A percentile compares a stretch with the other conserved stretches of the same genome.
phyloP scores from a whole-genome alignment of 2,797 vertebrate species.

The Enoplosus armatus region DNA sequence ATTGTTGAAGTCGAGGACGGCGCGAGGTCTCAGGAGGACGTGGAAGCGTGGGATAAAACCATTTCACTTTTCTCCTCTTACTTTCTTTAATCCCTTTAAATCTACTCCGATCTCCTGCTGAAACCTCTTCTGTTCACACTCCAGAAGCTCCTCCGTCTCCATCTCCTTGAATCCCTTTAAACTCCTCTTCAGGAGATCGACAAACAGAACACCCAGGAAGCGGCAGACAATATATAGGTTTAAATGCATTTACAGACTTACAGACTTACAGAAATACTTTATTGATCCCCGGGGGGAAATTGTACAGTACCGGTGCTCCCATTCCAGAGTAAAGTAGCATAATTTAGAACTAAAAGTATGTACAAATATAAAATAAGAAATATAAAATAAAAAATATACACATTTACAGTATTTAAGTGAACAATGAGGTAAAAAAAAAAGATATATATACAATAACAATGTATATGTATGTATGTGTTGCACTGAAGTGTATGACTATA shows the following conservation, averaged over 20 bases:
- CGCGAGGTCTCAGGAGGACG: background rate
- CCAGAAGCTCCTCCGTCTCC: background rate
- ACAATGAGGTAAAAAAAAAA: too few species aligned
- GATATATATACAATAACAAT: too few species aligned
- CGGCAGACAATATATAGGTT: background rate
- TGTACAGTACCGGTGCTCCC: too few species aligned
- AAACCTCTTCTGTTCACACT: slow-evolving; percentile 23
- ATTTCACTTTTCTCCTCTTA: slow-evolving; percentile 10
- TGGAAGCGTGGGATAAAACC: slow-evolving; percentile 14
- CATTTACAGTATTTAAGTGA: too few species aligned
- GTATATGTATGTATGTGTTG: too few species aligned
- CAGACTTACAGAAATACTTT: too few species aligned
- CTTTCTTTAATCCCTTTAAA: slow-evolving; percentile 40
- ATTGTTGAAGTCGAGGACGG: background rate
- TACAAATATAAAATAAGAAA: too few species aligned
- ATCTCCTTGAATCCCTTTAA: slow-evolving; percentile 33
- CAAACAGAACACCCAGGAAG: background rate
- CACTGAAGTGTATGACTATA: too few species aligned
- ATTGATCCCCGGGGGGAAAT: too few species aligned
- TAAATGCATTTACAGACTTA: slow-evolving; percentile 1
- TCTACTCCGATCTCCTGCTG: slow-evolving; percentile 27
- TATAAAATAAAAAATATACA: too few species aligned
- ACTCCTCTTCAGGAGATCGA: background rate
- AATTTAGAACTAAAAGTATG: too few species aligned
- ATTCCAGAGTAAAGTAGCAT: too few species aligned